Evolutionary conservation across 2,888 invertebrate genomes (phyloP).

Genomic region (Beris morrisii): DNA sequence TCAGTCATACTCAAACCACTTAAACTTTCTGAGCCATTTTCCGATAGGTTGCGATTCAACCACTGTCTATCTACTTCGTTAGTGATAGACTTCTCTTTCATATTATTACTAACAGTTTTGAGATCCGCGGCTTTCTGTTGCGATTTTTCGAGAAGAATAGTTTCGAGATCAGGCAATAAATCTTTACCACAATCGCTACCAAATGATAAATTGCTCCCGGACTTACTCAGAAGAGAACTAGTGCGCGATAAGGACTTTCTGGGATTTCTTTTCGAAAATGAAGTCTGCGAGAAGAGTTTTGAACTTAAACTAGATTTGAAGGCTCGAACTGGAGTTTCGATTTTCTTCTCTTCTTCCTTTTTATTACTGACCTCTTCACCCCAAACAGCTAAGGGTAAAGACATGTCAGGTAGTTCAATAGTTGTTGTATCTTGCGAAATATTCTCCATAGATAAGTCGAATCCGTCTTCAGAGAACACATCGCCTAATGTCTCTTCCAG

Average conservation of each 20-base stretch:
- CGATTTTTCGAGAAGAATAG: constrained; percentile 47
- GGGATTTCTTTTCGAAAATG: constrained; percentile 75
- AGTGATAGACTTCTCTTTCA: constrained; percentile 15
- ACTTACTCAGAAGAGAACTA: constrained; percentile 43
- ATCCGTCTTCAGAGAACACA: constrained; percentile 56
- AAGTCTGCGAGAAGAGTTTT: constrained; percentile 70
- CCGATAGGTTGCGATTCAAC: constrained; percentile 47
- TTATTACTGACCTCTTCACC: constrained; percentile 50
- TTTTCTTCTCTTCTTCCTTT: constrained; percentile 43
- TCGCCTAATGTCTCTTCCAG: constrained; percentile 71
- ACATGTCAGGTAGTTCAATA: constrained; percentile 6
- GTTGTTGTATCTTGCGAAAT: constrained; percentile 44
- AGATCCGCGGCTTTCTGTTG: constrained; percentile 44
- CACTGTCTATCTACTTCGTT: constrained; percentile 55
- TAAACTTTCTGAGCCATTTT: constrained; percentile 3
- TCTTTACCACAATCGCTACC: constrained; percentile 37
- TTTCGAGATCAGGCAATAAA: constrained; percentile 53
- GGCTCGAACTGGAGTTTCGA: constrained; percentile 24
- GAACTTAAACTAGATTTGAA: constrained; percentile 56
- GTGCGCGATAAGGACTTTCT: constrained; percentile 64
- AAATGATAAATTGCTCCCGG: constrained; percentile 34
- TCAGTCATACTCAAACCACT: constrained; percentile 22
- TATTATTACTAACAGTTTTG: not conserved
- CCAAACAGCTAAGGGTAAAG: constrained; percentile 57
- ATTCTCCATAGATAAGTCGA: constrained; percentile 46